Evolutionary conservation across 2,113 vertebrate genomes (phyloP), one percentile per base, ranked within the genome.

Genomic region (Heteronetta atricapilla): DNA sequence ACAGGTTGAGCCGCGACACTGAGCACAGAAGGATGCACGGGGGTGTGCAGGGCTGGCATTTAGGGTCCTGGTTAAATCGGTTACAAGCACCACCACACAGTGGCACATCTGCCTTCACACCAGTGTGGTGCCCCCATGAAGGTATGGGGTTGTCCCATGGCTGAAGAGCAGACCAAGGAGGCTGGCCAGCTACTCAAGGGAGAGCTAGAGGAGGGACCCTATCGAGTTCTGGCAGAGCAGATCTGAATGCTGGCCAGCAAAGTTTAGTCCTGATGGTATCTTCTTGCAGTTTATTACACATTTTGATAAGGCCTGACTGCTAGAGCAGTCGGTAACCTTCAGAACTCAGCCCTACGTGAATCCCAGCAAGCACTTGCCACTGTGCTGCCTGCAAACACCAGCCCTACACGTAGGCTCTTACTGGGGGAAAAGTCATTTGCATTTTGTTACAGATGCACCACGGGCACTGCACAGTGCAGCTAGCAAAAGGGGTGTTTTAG

Each of bases 181-280:
- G 46, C 46, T 48, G 10, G 46, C 46, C 20, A 8, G 46, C 46
- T 48, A 20, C 46, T 48, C 20, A 48, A 21, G 20, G 46, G 46
- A 48, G 20, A 48, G 46, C 46, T 48, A 48, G 46, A 48, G 46
- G 46, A 48, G 46, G 46, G 46, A 48, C 46, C 46, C 46, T 21
- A 25, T 3, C 46, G 11, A 62, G 25, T 13, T n/a, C 26, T 12
- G 16, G 10, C 15, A 40, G 33, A 38, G 38, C 21, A 53, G 40
- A 55, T 13, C 19, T 40, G 14, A 26, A 25, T 1, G 38, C 75
- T 18, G 28, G 36, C 42, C 56, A 19, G 52, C 21, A 13, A 62
- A 33, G n/a, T 7, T 62, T 3, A 56, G 21, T 10, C 63, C 9
- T 6, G 63, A 36, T 0, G 1, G 18, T 6, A 23, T 9, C 20